Conservation (phyloP, 1,140 invertebrate species). For the Drosophila oshimai region DNA sequence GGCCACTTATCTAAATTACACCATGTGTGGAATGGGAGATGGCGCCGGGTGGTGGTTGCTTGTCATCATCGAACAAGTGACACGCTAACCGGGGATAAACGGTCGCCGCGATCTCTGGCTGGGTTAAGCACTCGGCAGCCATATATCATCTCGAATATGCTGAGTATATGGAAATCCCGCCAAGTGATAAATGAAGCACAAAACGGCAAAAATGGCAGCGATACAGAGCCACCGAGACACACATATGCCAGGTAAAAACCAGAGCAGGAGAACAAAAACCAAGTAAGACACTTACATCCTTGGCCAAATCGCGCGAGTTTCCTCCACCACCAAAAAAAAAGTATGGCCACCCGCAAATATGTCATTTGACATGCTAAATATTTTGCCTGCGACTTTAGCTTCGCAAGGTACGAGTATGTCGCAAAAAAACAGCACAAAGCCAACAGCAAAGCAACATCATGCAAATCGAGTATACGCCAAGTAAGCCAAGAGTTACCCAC, state of each 20-base stretch:
- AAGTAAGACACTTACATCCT: conserved; percentile 47
- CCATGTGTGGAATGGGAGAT: conserved; percentile 54
- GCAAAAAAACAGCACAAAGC: conserved; percentile 3
- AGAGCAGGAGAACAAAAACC: background rate
- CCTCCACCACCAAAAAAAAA: conserved; percentile 3
- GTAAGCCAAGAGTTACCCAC: conserved; percentile 7
- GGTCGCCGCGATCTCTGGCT: conserved; percentile 41
- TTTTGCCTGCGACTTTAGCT: conserved; percentile 52
- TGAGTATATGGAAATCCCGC: conserved; percentile 74
- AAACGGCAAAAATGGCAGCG: conserved; percentile 69
- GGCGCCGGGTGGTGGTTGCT: conserved; percentile 6
- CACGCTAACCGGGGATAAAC: conserved; percentile 41
- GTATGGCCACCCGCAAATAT: conserved; percentile 58
- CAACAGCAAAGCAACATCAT: conserved; percentile 16
- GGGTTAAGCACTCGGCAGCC: conserved; percentile 55
- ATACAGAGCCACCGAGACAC: conserved; percentile 12
- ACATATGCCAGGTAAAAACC: conserved; percentile 34
- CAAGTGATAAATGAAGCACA: conserved; percentile 73
- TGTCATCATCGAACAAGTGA: conserved; percentile 71
- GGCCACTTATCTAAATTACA: conserved; percentile 82
- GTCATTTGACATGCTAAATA: conserved; percentile 80
- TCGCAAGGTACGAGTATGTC: conserved; percentile 35
- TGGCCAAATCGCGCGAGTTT: conserved; percentile 32
- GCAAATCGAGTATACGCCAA: conserved; percentile 15
- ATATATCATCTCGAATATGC: conserved; percentile 75